Conservation (phyloP, 2,888 invertebrate species). For the Podabrus alpinus region DNA sequence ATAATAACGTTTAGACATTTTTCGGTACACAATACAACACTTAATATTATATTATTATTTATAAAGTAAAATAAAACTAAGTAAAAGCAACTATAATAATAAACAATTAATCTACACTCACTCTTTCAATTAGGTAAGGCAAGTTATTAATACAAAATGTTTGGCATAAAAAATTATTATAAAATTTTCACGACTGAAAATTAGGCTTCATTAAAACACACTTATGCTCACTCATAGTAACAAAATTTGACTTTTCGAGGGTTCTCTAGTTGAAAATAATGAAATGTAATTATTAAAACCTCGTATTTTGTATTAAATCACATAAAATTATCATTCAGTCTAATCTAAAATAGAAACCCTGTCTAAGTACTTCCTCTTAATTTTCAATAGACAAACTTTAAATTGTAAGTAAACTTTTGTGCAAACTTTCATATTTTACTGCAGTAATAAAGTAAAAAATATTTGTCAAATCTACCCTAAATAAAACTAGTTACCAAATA, state of each 20-base stretch:
- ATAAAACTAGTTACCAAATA: not conserved
- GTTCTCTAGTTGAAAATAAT: not conserved
- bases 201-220: not conserved
- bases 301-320: not conserved
- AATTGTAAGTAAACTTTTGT: not conserved
- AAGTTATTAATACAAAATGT: not conserved
- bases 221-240: not conserved
- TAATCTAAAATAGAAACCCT: not conserved
- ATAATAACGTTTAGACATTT: not conserved
- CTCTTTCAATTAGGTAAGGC: not conserved
- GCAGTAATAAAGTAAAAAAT: not conserved
- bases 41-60: not conserved
- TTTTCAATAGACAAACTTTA: not conserved
- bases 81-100: not conserved
- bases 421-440: not conserved
- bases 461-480: not conserved
- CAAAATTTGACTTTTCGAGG: not conserved
- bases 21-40: not conserved
- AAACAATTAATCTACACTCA: not conserved
- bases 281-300: not conserved
- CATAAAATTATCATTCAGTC: not conserved
- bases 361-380: not conserved
- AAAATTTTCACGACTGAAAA: not conserved
- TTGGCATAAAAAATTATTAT: not conserved
- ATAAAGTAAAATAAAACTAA: not conserved